A percentile compares a stretch with the other conserved stretches of the same genome.
These are phyloP conservation scores for Limnephilus lunatus DNA, from an alignment of 2,888 invertebrate genomes.

Conservation along the genomic window DNA sequence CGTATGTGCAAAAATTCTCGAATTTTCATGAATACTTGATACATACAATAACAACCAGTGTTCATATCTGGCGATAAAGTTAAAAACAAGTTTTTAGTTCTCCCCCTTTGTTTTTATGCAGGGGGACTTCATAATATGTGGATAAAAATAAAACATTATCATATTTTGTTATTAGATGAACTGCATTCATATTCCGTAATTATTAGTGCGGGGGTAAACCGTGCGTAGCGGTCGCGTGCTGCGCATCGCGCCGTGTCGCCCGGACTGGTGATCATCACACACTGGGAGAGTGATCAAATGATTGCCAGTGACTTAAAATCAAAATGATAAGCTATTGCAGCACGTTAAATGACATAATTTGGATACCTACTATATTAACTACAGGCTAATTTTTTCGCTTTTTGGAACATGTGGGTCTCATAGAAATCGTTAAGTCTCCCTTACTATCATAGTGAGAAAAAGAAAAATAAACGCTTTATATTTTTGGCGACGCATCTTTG, in stretches of 20 bases:
- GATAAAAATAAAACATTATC: background rate
- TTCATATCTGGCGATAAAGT: background rate
- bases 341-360: background rate
- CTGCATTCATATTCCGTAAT: slow-evolving; percentile 18
- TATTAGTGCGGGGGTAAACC: slow-evolving; percentile 11
- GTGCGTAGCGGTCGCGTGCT: slow-evolving; percentile 28
- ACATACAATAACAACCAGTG: background rate
- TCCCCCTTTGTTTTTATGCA: background rate
- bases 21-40: background rate
- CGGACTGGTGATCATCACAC: background rate
- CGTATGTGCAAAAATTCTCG: background rate
- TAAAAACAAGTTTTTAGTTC: background rate
- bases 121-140: background rate
- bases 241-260: slow-evolving; percentile 15
- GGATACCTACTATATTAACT: too few relatives aligned
- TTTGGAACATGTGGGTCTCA: too few relatives aligned
- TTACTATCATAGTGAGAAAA: too few relatives aligned
- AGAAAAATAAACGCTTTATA: too few relatives aligned
- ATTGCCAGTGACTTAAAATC: background rate
- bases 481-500: too few relatives aligned
- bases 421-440: too few relatives aligned
- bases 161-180: background rate
- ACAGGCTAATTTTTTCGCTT: too few relatives aligned
- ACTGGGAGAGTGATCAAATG: background rate
- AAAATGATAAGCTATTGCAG: background rate